Evolutionary conservation across 2,797 vertebrate genomes (phyloP), one percentile per base, ranked within the genome.

Genomic region (Gephyroberyx darwinii): DNA sequence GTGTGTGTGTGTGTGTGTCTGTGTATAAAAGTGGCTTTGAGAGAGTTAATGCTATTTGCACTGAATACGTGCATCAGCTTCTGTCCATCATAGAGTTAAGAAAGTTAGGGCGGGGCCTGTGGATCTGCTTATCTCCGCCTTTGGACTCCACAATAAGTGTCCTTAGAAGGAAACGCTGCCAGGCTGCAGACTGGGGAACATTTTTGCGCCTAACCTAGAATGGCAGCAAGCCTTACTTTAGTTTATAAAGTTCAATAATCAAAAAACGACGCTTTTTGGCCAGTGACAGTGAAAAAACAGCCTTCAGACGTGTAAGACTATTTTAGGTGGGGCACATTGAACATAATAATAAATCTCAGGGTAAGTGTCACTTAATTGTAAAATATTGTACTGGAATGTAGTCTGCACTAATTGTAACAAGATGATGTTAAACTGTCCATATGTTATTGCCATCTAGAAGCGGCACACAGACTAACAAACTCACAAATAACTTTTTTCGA

Each of bases 131-230:
- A 80, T 89, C 90, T 81, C 90, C 88, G 88, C 89, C 89, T 78
- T 61, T 83, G 69, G 73, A 52, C 85, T 82, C 52, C 80, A 84
- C 86, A 85, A 75, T 81, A 82, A 89, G 84, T 89, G 88, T 76
- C 91, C 91, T 81, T 92, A 91, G 89, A 92, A 91, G 91, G 91
- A 90, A 52, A 88, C 61, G 59, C 82, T 73, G 78, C 75, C 84
- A 35, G 69, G 12, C 65, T 66, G 5, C n/a, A 20, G 51, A 55
- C 65, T 43, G 54, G 37, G 5, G 58, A 71, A 41, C 8, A 12
- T 30, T 64, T 60, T 63, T 2, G 31, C 19, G 37, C 35, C 26
- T 26, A 3, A 14, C 5, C 12, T 13, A 31, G 26, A 50, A 58
- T 51, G 67, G 55, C 70, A 60, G 61, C 17, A 68, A 59, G 56